Percentiles rank a stretch among this genome's conserved stretches.
phyloP scores from a whole-genome alignment of 2,113 vertebrate species.

The Dolichallabes microphthalmus region DNA sequence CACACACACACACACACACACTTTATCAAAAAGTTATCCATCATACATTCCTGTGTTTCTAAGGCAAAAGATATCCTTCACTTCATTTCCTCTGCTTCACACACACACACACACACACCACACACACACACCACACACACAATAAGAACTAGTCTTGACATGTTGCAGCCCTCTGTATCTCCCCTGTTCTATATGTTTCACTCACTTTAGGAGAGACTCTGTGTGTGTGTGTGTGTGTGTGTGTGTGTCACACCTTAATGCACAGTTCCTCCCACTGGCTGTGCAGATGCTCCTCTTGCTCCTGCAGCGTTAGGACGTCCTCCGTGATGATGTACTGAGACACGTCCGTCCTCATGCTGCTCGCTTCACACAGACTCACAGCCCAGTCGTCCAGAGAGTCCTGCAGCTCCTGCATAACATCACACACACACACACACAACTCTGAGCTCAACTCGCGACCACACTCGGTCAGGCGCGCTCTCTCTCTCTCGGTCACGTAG shows the following conservation, averaged over 20 bases:
- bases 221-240: conserved; percentile 6
- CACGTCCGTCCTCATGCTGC: conserved; percentile 78
- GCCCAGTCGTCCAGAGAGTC: conserved; percentile 81
- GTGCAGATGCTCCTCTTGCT: conserved; percentile 82
- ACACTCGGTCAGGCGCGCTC: neutral
- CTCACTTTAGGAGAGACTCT: neutral
- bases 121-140: neutral
- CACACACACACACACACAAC: conserved; percentile 54
- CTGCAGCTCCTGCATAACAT: conserved; percentile 87
- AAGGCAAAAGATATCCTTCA: neutral
- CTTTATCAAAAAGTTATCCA: neutral
- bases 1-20: neutral
- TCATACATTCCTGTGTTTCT: neutral
- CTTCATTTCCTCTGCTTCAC: neutral
- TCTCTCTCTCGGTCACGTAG: conserved; percentile 13
- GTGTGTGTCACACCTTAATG: conserved; percentile 64
- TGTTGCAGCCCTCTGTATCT: neutral
- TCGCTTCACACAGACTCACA: conserved; percentile 77
- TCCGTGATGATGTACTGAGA: conserved; percentile 78
- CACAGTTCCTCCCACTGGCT: conserved; percentile 79
- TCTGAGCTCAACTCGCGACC: neutral
- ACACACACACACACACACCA: no score
- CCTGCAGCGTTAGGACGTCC: conserved; percentile 79
- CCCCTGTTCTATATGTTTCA: neutral
- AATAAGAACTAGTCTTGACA: neutral